These are phyloP conservation scores for Pagetopsis macropterus DNA, from an alignment of 2,797 vertebrate species.

Conservation along the genomic window DNA sequence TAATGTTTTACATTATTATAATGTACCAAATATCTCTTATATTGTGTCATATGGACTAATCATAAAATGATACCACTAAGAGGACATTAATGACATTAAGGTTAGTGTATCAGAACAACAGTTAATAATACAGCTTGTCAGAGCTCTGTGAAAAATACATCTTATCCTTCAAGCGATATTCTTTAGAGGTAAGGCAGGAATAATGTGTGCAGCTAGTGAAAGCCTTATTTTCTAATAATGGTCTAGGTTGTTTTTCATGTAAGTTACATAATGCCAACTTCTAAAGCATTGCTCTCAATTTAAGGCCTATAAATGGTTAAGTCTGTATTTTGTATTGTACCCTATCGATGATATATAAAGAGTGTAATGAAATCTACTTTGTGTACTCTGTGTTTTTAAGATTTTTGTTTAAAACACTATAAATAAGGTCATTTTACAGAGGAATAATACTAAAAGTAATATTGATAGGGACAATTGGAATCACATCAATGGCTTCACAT, in stretches of 20 bases:
- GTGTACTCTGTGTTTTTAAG: slow-evolving; percentile 35
- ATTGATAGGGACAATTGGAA: slow-evolving; percentile 16
- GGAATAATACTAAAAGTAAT: not conserved
- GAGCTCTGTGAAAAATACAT: slow-evolving; percentile 31
- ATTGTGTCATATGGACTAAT: slow-evolving; percentile 19
- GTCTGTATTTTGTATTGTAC: slow-evolving; percentile 75
- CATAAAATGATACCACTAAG: slow-evolving; percentile 17
- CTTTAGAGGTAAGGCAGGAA: slow-evolving; percentile 32
- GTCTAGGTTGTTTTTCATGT: slow-evolving; percentile 17
- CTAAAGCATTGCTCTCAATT: slow-evolving; percentile 40
- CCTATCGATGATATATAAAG: slow-evolving; percentile 56
- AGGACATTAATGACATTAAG: slow-evolving; percentile 6
- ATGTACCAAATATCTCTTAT: slow-evolving; percentile 20
- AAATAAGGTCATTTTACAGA: not conserved
- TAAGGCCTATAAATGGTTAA: slow-evolving; percentile 56
- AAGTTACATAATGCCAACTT: slow-evolving; percentile 46
- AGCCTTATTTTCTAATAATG: slow-evolving; percentile 53
- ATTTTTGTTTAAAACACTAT: not conserved
- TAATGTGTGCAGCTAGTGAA: slow-evolving; percentile 23
- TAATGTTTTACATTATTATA: slow-evolving; percentile 1
- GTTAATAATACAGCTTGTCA: slow-evolving; percentile 19
- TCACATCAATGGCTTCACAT: not conserved
- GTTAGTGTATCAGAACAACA: slow-evolving; percentile 24
- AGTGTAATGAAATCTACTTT: slow-evolving; percentile 33
- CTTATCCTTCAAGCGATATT: slow-evolving; percentile 45